Conservation (phyloP, 2,888 invertebrate species). For the Candidula unifasciata region DNA sequence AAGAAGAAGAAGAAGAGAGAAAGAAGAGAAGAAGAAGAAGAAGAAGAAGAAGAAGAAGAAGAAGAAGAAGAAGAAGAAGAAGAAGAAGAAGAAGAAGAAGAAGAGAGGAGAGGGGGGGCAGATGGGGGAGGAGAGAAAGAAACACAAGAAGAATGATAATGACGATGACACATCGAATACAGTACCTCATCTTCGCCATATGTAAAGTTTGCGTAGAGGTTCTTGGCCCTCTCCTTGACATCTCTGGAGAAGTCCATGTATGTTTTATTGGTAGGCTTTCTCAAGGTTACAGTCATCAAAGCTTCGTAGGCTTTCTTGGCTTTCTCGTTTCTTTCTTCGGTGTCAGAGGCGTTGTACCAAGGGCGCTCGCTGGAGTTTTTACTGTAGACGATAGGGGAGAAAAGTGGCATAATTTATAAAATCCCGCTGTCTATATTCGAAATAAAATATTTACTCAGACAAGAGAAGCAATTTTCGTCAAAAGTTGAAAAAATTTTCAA, state of each 20-base stretch:
- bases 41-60: not conserved
- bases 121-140: not conserved
- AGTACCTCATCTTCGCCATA: slow-evolving; percentile 76
- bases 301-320: slow-evolving; percentile 76
- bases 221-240: slow-evolving; percentile 72
- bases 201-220: slow-evolving; percentile 70
- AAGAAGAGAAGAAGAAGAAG: not conserved
- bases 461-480: no score
- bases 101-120: no score
- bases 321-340: slow-evolving; percentile 87
- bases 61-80: not conserved
- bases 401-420: no score
- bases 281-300: slow-evolving; percentile 75
- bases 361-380: slow-evolving; percentile 81
- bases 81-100: no score
- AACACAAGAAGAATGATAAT: not conserved
- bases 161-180: no score
- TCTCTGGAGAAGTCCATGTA: slow-evolving; percentile 75
- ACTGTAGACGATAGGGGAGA: not conserved
- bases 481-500: no score
- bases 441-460: no score
- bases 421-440: no score
- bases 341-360: slow-evolving; percentile 90
- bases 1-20: not conserved
- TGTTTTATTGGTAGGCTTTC: slow-evolving; percentile 75